These are phyloP conservation scores for Archivesica marissinica DNA, from an alignment of 1,140 invertebrate species.

Conservation along the genomic window DNA sequence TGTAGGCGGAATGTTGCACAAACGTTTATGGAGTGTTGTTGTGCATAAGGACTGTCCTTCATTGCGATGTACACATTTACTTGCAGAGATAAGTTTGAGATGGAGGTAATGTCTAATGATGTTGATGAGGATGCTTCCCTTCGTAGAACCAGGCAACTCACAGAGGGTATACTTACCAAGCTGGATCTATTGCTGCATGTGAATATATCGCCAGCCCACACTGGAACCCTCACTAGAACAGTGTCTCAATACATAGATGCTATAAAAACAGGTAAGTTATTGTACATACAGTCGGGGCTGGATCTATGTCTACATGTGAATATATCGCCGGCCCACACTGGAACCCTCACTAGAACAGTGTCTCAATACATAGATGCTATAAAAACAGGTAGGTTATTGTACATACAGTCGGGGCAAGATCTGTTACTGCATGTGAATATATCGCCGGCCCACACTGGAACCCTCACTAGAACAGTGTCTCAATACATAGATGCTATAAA, in stretches of 20 bases:
- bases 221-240: slow-evolving; percentile 68
- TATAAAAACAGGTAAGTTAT: slow-evolving; percentile 43
- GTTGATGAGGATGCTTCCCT: slow-evolving; percentile 58
- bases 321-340: slow-evolving; percentile 69
- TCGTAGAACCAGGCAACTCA: slow-evolving; percentile 77
- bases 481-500: no score
- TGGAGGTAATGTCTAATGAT: slow-evolving; percentile 68
- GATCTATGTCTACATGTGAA: slow-evolving; percentile 82
- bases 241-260: slow-evolving; percentile 68
- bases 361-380: slow-evolving; percentile 66
- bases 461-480: no score
- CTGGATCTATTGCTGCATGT: slow-evolving; percentile 82
- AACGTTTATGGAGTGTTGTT: no score
- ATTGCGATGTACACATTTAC: no score
- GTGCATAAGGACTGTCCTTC: no score
- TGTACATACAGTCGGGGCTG: slow-evolving; percentile 77
- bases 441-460: no score
- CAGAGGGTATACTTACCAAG: slow-evolving; percentile 77
- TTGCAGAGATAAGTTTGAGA: slow-evolving; percentile 80
- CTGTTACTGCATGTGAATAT: no score
- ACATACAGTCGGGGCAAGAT: no score
- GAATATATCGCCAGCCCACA: slow-evolving; percentile 73
- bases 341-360: slow-evolving; percentile 69
- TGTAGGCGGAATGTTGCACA: no score
- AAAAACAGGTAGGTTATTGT: slow-evolving; percentile 41